Conservation (phyloP, 2,797 vertebrate genomes). For the Capromys pilorides region DNA sequence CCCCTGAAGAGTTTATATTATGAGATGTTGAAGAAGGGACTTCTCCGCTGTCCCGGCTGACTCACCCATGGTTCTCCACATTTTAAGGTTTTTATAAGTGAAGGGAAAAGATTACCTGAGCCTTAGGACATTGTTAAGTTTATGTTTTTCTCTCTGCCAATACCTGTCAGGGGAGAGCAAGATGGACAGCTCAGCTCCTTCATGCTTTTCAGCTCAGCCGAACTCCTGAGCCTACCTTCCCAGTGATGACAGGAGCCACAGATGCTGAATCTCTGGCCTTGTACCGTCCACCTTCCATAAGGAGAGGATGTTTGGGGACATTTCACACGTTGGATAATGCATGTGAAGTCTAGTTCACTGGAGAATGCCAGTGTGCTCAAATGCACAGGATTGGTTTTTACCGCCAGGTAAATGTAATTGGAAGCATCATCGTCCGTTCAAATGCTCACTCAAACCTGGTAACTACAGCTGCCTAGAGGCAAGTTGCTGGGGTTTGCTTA, state of each 20-base stretch:
- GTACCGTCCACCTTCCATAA: conserved; percentile 10
- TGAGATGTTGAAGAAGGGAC: background rate
- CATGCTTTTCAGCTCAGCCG: background rate
- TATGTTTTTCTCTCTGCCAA: conserved; percentile 38
- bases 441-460: background rate
- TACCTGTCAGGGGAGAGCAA: background rate
- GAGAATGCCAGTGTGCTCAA: background rate
- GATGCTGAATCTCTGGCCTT: conserved; percentile 4
- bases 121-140: conserved; percentile 55
- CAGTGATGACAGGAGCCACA: background rate
- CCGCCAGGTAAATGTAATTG: background rate
- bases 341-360: background rate
- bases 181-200: conserved; percentile 15
- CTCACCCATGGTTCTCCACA: conserved; percentile 18
- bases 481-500: background rate
- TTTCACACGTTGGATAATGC: background rate
- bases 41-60: conserved; percentile 29
- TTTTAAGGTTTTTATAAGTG: conserved; percentile 41
- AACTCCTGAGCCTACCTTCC: conserved; percentile 1
- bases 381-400: background rate
- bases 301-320: background rate
- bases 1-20: conserved; percentile 37
- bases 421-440: background rate
- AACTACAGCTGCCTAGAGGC: background rate
- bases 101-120: conserved; percentile 1